Percentiles rank a stretch among this genome's conserved stretches.
Conservation (phyloP, 23 tunicate species). For the Halocynthia aurantium region DNA sequence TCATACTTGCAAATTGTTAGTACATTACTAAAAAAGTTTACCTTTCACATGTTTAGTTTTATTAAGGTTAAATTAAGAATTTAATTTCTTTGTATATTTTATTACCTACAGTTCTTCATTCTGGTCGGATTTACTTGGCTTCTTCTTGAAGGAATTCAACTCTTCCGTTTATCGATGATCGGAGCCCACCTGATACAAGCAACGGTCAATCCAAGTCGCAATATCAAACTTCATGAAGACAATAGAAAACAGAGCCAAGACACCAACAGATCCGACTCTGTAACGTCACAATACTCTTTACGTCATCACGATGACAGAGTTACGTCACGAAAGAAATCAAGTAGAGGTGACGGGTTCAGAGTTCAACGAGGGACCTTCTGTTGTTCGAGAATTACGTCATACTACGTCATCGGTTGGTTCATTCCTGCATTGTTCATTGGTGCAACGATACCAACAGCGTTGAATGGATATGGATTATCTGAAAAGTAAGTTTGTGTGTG, state of each 20-base stretch:
- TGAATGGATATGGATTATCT: slow-evolving; percentile 5
- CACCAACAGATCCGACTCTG: neutral
- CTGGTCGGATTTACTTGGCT: slow-evolving; percentile 3
- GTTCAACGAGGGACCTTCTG: neutral
- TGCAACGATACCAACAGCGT: neutral
- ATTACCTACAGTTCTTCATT: neutral
- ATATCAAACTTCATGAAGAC: neutral
- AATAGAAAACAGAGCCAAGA: neutral
- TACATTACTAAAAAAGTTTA: no score
- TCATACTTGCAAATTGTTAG: no score
- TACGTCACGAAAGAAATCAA: neutral
- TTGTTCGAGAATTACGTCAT: neutral
- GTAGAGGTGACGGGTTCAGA: neutral
- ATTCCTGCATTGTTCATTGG: slow-evolving; percentile 5
- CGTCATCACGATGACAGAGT: neutral
- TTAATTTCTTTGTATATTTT: no score
- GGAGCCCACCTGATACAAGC: neutral
- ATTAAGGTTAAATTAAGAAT: neutral
- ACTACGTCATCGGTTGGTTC: slow-evolving; percentile 8
- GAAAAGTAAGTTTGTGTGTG: neutral
- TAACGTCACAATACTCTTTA: neutral
- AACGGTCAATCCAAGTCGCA: neutral
- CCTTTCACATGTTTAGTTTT: no score
- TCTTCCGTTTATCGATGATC: slow-evolving; percentile 7
- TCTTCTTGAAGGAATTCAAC: neutral